phyloP scores from a whole-genome alignment of 2,888 invertebrate species.

The Drosophila siamana region DNA sequence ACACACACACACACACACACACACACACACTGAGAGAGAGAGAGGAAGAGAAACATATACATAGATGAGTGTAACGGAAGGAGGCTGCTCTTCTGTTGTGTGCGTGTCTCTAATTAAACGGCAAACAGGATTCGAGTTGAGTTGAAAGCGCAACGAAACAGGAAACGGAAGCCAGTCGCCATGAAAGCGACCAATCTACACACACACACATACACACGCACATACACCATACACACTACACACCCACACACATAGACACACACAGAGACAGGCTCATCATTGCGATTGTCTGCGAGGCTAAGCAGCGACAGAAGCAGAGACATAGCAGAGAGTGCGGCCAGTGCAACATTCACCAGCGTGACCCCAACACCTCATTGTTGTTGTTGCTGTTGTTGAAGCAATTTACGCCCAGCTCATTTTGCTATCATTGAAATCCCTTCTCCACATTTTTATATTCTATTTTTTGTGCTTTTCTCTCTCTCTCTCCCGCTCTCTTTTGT shows the following conservation, averaged over 20 bases:
- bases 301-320: slow-evolving; percentile 64
- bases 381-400: slow-evolving; percentile 36
- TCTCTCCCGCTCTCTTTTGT: not conserved
- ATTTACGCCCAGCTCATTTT: slow-evolving; percentile 67
- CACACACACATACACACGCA: slow-evolving; percentile 26
- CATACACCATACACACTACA: slow-evolving; percentile 14
- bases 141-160: slow-evolving; percentile 81
- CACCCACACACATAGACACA: slow-evolving; percentile 17
- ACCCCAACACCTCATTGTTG: slow-evolving; percentile 31
- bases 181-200: slow-evolving; percentile 58
- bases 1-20: slow-evolving; percentile 18
- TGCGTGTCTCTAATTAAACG: slow-evolving; percentile 81
- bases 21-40: not conserved
- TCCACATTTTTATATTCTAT: slow-evolving; percentile 42
- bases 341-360: slow-evolving; percentile 45
- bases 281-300: slow-evolving; percentile 72
- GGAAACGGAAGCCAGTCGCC: slow-evolving; percentile 81
- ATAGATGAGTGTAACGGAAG: slow-evolving; percentile 68
- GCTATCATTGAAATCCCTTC: slow-evolving; percentile 62
- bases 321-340: slow-evolving; percentile 36
- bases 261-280: slow-evolving; percentile 40
- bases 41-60: slow-evolving; percentile 32
- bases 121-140: slow-evolving; percentile 80
- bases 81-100: slow-evolving; percentile 66
- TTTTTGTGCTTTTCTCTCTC: slow-evolving; percentile 2